Evolutionary conservation across 2,888 invertebrate species (phyloP), one percentile per base, ranked within the genome.

Genomic region (Branchellion lobata): DNA sequence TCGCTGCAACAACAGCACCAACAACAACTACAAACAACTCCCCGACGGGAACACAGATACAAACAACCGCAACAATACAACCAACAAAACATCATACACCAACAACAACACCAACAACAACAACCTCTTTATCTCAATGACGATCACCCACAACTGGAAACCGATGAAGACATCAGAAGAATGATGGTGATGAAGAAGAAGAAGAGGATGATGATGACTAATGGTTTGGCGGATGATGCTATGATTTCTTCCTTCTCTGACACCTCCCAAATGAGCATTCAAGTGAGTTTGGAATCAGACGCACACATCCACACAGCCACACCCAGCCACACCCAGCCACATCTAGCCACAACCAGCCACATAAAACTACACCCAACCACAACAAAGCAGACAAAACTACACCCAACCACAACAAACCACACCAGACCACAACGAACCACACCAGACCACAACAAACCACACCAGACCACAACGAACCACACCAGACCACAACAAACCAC

Each of bases 221-320:
- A 79, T 27, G 79, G 79, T 18, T 29, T 73, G 18, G 65, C 61
- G 27, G 79, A 75, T 33, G 79, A 79, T 24, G 57, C 24, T 31
- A 79, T 79, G 79, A 75, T 75, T 51, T 57, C 75, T 34, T 79
- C 79, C 8, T 79, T 79, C 68, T 79, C 79, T 1, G 79, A 79
- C n/a, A 40, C 75, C 75, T 74, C 74, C 36, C 79, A 79, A 57
- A 47, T 57, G 14, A 75, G 75, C n/a, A 31, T 79, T 21, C 74
- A 74, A 68, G 79, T 75, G 5, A 40, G n/a, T n/a, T n/a, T n/a
- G n/a, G n/a, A n/a, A n/a, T n/a, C 1, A 34, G n/a, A n/a, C n/a
- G n/a, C 40, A 40, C 40, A 40, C 40, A 40, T 40, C 40, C 40
- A 40, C 40, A 40, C 40, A 8, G 14, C 40, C 40, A 40, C 40